A percentile compares a stretch with the other conserved stretches of the same genome.
These are phyloP conservation scores for Paedocypris sp. DNA, from an alignment of 2,113 vertebrate species.

Conservation along the genomic window DNA sequence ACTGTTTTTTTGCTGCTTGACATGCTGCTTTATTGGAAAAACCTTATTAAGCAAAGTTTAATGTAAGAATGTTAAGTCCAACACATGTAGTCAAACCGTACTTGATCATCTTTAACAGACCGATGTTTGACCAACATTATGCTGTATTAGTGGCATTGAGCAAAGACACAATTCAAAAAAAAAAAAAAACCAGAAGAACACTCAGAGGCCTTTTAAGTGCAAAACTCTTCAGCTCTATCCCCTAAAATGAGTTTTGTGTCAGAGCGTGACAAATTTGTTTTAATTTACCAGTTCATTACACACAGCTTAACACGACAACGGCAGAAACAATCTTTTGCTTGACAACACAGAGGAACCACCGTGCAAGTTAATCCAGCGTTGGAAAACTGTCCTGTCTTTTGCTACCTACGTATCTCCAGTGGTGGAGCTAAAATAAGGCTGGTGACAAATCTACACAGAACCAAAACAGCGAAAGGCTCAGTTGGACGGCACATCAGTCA, in stretches of 20 bases:
- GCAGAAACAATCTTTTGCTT: background rate
- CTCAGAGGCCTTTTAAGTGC: background rate
- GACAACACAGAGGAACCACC: background rate
- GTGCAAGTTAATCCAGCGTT: background rate
- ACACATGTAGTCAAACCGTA: too few species aligned
- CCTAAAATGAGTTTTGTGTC: conserved; percentile 5
- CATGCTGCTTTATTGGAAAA: too few species aligned
- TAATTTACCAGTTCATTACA: conserved; percentile 5
- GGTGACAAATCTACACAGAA: conserved; percentile 15
- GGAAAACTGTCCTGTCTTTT: background rate
- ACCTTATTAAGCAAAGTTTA: too few species aligned
- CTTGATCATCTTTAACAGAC: too few species aligned
- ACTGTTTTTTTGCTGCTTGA: too few species aligned
- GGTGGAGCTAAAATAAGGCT: conserved; percentile 4
- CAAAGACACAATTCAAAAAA: too few species aligned
- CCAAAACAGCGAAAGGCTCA: conserved; percentile 8
- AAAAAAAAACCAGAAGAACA: background rate
- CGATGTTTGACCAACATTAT: too few species aligned
- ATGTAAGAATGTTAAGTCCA: too few species aligned
- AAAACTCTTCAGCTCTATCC: background rate
- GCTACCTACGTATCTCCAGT: background rate
- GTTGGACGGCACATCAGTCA: conserved; percentile 14
- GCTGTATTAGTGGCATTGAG: too few species aligned
- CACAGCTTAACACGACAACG: background rate
- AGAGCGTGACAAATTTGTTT: background rate